Percentiles rank a stretch among this genome's conserved stretches.
Conservation (phyloP, 2,797 vertebrate genomes). For the Clarias fuscus region DNA sequence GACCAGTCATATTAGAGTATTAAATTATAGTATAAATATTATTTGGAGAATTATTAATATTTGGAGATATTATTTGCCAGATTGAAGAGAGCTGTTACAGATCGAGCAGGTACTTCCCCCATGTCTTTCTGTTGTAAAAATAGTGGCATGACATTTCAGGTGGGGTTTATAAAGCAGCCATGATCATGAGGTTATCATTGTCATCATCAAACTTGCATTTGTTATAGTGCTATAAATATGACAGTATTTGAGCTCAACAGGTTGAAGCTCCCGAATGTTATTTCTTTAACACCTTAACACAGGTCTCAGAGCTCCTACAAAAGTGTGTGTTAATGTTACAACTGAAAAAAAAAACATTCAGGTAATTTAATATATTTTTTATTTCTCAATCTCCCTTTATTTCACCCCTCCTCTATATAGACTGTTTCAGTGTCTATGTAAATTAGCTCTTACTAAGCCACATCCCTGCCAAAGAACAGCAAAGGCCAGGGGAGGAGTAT, state of each 20-base stretch:
- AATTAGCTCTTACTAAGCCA: too few species aligned
- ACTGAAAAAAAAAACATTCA: too few species aligned
- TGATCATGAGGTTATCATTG: neutral
- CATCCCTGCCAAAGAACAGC: too few species aligned
- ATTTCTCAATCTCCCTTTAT: too few species aligned
- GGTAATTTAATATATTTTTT: too few species aligned
- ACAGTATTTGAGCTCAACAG: neutral
- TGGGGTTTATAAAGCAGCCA: neutral
- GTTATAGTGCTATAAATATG: neutral
- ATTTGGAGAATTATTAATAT: neutral
- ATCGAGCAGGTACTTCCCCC: neutral
- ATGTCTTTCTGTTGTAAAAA: neutral
- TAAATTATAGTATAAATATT: neutral
- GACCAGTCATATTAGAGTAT: neutral
- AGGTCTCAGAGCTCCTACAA: too few species aligned
- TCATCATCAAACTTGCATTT: neutral
- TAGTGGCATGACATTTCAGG: neutral
- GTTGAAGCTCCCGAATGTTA: too few species aligned
- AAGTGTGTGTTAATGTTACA: too few species aligned
- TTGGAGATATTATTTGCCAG: neutral
- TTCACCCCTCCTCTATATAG: too few species aligned
- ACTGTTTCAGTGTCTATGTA: too few species aligned
- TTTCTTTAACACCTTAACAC: too few species aligned
- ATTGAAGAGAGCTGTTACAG: neutral
- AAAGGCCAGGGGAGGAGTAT: too few species aligned